Evolutionary conservation across 2,113 vertebrate genomes (phyloP).

Genomic region (Ailurus styani): DNA sequence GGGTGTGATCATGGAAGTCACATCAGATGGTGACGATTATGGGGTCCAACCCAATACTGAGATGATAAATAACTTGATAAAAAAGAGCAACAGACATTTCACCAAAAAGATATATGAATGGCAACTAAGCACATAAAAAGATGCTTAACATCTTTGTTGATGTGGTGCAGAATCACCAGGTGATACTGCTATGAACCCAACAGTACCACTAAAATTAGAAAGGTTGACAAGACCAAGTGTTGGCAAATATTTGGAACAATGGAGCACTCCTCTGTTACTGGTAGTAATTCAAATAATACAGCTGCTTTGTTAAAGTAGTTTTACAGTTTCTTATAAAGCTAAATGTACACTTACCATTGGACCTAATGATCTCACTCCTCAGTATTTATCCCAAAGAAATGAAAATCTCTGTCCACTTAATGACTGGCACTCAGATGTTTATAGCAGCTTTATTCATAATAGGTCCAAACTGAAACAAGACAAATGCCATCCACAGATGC

Average conservation of each 20-base stretch:
- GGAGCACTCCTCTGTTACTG: rapidly evolving
- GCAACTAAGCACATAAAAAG: background rate
- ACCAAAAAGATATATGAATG: background rate
- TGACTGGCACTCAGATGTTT: background rate
- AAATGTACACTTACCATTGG: background rate
- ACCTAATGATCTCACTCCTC: background rate
- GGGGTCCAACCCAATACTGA: background rate
- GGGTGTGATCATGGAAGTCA: background rate
- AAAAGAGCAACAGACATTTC: background rate
- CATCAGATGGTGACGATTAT: background rate
- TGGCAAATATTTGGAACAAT: background rate
- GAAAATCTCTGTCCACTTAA: background rate
- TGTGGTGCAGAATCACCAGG: background rate
- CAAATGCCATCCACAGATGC: rapidly evolving
- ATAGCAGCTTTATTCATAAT: background rate
- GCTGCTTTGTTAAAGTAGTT: background rate
- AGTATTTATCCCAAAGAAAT: background rate
- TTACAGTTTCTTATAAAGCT: background rate
- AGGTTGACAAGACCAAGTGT: background rate
- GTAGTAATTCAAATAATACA: background rate
- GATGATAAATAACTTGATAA: background rate
- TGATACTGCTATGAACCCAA: no score
- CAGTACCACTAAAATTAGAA: background rate
- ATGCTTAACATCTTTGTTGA: background rate
- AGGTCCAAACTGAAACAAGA: background rate